phyloP scores from a whole-genome alignment of 2,888 invertebrate species.

The Cepaea hortensis region DNA sequence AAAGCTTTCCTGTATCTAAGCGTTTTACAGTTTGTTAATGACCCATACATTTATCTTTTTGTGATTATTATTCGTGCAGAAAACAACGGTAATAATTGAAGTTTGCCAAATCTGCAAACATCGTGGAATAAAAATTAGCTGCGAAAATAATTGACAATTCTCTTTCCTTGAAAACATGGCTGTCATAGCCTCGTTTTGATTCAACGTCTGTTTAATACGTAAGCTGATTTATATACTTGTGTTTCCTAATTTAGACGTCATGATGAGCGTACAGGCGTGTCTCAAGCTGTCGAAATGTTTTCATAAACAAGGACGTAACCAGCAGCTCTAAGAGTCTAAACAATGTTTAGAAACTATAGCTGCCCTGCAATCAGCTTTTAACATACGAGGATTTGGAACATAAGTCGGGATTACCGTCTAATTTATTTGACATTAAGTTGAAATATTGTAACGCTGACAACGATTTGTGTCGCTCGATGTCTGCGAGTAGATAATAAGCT shows the following conservation, averaged over 20 bases:
- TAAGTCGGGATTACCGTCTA: no score
- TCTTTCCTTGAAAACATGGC: not conserved
- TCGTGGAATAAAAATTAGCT: not conserved
- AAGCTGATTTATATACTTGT: no score
- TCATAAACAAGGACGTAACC: not conserved
- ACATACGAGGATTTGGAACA: no score
- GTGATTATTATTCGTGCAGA: not conserved
- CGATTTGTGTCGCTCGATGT: no score
- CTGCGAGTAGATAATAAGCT: no score
- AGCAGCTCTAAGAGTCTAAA: not conserved
- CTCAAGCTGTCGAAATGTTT: slow-evolving; percentile 5
- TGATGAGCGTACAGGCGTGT: slow-evolving; percentile 42
- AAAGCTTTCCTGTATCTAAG: no score
- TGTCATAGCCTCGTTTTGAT: not conserved
- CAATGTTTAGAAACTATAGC: not conserved
- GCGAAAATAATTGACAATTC: not conserved
- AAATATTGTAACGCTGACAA: no score
- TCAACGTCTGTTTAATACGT: not conserved
- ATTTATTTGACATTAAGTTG: no score
- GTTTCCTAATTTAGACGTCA: not conserved
- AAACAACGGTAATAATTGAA: not conserved
- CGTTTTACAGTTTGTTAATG: no score
- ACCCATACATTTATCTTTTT: no score
- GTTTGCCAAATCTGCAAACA: not conserved
- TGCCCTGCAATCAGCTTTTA: no score